Percentiles rank a stretch among this genome's conserved stretches.
phyloP scores from a whole-genome alignment of 1,140 invertebrate genomes.

The Theocolax elegans region DNA sequence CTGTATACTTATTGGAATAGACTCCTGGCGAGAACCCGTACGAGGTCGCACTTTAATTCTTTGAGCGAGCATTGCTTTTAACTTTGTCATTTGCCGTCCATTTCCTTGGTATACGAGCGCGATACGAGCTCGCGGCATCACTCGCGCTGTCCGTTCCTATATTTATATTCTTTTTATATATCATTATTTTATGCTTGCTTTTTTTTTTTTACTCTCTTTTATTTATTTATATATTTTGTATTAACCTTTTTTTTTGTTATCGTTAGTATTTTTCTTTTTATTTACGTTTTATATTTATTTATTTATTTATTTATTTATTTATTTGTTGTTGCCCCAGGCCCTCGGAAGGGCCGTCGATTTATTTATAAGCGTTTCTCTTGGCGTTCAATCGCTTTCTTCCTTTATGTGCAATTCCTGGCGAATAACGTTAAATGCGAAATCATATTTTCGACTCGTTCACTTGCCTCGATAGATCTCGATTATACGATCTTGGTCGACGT shows the following conservation, averaged over 20 bases:
- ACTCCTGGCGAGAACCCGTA: background rate
- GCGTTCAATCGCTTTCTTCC: too few species aligned
- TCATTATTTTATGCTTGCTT: background rate
- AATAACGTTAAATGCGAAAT: too few species aligned
- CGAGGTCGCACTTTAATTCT: background rate
- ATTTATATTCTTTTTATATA: background rate
- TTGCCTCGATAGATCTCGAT: constrained; percentile 94
- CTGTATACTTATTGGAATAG: background rate
- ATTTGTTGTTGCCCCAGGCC: too few species aligned
- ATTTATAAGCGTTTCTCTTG: too few species aligned
- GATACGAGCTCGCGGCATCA: background rate
- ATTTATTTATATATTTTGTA: constrained; percentile 3
- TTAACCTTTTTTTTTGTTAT: background rate
- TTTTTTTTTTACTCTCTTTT: background rate
- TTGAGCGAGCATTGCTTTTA: background rate
- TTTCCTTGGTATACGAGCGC: background rate
- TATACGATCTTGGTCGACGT: constrained; percentile 96
- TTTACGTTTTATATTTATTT: background rate
- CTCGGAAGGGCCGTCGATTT: too few species aligned
- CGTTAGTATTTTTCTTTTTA: background rate
- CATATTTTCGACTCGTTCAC: constrained; percentile 73
- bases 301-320: background rate
- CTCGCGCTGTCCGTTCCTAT: background rate
- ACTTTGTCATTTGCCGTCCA: background rate
- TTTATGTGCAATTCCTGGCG: too few species aligned